Evolutionary conservation across 2,113 vertebrate species (phyloP), one percentile per base, ranked within the genome.

Genomic region (Echinops telfairi): DNA sequence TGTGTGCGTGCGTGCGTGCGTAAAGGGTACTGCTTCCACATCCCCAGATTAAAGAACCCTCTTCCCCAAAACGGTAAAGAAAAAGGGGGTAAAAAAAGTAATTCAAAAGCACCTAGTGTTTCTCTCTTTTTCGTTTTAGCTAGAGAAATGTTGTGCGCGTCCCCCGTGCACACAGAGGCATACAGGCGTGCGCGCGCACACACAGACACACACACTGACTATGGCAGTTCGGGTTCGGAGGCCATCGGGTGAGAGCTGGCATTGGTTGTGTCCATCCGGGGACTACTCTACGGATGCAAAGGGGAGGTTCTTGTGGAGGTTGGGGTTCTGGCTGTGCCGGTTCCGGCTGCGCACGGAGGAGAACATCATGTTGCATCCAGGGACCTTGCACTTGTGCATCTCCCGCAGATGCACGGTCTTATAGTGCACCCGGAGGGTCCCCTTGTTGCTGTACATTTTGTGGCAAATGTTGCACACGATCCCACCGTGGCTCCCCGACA

Each of bases 381-480:
- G 98, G 94, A 99, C 98, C 98, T 99, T 99, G 98, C 99, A 99
- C 97, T 99, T 99, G 98, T 99, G 99, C 99, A 99, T 99, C 97
- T 99, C 99, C 29, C 99, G 98, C 97, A 99, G 98, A 97, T 99
- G 99, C 97, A 99, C 99, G 31, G 99, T 99, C 98, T 99, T 99
- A 98, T 99, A 99, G 98, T 99, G 99, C 98, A 99, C 99, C 53
- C 99, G 97, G 97, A 99, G 98, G 23, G 99, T 99, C 97, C 99
- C 99, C 98, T 99, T 99, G 99, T 99, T 99, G 98, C 99, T 99
- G 98, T 99, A 99, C 98, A 99, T 98, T 99, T 99, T 99, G 98
- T 99, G 99, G 98, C 99, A 99, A 98, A 99, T 99, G 98, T 98
- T 99, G 98, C 99, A 99, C 97, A 99, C 98, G 98, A 99, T 99